These are phyloP conservation scores for Phanerotoma sp. DNA, from an alignment of 2,888 invertebrate genomes.

Conservation along the genomic window DNA sequence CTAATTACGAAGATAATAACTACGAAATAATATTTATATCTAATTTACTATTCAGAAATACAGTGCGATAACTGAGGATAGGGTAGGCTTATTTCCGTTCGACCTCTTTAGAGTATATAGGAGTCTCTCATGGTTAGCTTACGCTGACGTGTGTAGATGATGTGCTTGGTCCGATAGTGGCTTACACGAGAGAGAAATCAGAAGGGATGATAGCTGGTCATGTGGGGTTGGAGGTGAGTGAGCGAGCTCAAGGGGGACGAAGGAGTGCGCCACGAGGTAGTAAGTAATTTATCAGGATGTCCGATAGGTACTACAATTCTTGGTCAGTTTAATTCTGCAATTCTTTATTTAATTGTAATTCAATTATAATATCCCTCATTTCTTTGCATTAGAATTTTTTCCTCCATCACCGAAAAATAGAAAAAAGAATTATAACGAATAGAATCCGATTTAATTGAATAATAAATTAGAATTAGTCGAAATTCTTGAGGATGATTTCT, in stretches of 20 bases:
- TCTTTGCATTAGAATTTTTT: no score
- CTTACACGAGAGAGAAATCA: constrained; percentile 17
- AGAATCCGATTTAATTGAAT: no score
- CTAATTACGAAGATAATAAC: not conserved
- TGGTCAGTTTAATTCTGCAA: no score
- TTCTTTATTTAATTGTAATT: no score
- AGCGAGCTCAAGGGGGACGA: no score
- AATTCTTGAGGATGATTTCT: constrained; percentile 1
- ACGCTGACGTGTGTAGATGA: constrained; percentile 21
- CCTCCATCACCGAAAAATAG: no score
- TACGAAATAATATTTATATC: not conserved
- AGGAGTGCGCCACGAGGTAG: constrained; percentile 10
- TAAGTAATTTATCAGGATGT: constrained; percentile 52
- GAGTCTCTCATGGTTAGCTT: constrained; percentile 17
- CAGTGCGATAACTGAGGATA: not conserved
- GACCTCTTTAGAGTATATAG: constrained; percentile 3
- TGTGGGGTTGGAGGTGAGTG: constrained; percentile 9
- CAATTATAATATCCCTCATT: no score
- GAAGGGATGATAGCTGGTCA: constrained; percentile 10
- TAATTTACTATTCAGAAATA: not conserved
- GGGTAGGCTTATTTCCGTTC: constrained; percentile 9
- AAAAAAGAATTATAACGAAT: no score
- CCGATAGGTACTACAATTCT: constrained; percentile 40
- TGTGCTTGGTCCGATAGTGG: constrained; percentile 24
- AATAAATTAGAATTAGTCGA: no score